phyloP scores from a whole-genome alignment of 1,140 invertebrate species.

The Panagrolaimus sp. region DNA sequence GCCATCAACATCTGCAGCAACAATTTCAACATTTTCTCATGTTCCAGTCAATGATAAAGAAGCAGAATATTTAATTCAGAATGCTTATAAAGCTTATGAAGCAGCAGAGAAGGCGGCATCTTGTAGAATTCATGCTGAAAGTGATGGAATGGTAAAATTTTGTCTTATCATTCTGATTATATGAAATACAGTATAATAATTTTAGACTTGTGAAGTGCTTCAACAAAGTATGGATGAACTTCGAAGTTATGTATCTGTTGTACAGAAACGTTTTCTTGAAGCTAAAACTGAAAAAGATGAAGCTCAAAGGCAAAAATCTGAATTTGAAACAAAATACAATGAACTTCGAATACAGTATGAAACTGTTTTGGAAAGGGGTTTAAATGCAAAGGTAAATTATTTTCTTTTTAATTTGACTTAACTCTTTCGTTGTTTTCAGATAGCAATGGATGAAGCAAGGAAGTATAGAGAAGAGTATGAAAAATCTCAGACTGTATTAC shows the following conservation, averaged over 20 bases:
- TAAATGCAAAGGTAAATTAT: slow-evolving; percentile 4
- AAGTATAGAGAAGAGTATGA: slow-evolving; percentile 7
- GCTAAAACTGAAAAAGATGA: neutral
- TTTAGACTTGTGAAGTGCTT: neutral
- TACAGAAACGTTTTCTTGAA: neutral
- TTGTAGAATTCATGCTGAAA: slow-evolving; percentile 4
- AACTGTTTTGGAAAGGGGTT: neutral
- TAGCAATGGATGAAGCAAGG: neutral
- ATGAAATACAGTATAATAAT: neutral
- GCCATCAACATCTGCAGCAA: too few relatives aligned
- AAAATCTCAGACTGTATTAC: neutral
- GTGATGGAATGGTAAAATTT: neutral
- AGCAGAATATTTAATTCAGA: neutral
- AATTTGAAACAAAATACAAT: neutral
- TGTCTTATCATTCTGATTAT: neutral
- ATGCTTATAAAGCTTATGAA: slow-evolving; percentile 6
- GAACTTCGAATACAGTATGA: neutral
- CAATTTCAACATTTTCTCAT: neutral
- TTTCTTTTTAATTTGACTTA: neutral
- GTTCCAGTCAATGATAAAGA: neutral
- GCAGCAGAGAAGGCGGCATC: neutral
- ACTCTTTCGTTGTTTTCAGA: neutral
- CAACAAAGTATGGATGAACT: neutral
- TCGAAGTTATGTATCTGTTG: neutral
- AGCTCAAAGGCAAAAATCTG: neutral